Evolutionary conservation across 2,797 vertebrate species (phyloP), one percentile per base, ranked within the genome.

Genomic region (Macrochelys suwanniensis): DNA sequence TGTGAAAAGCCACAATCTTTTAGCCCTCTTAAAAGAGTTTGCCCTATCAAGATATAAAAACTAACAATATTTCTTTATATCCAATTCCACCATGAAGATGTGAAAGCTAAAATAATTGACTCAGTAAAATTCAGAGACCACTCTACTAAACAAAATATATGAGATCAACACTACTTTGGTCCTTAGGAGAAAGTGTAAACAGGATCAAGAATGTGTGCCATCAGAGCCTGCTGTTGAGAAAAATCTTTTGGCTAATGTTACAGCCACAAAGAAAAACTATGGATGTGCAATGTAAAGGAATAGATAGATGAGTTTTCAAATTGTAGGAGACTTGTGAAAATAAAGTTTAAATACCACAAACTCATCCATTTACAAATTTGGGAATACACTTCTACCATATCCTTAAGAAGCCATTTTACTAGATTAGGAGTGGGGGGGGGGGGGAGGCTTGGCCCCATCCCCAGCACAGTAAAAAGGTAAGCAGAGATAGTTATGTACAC

Each of bases 21-120:
- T 57, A 25, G 83, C 42, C 57, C 3, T 71, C 31, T 87, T 78
- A 28, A 94, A 88, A 23, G 3, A 9, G 50, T 88, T 57, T 89
- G 15, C 12, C 95, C 56, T 59, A 31, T 28, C 12, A 28, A 59
- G 26, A 42, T 42, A 31, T 31, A 59, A 28, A 59, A 59, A 31
- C 12, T 28, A 59, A 31, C 21, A 28, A 26, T 31, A 28, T 59
- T 59, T 59, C 57, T 59, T 59, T 25, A 59, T 59, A 59, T 12
- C 26, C 26, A 59, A 59, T 59, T 59, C 57, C 57, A 59, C 57
- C 57, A 28, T 59, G 57, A 59, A 59, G 50, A 88, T 42, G 83
- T 84, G 87, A 78, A 93, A 97, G 95, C 11, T 45, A 23, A 54
- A 37, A n/a, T 33, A 26, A 81, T 37, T 57, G 23, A 23, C 25